Base-by-base conservation (phyloP, 2,888 invertebrate species). In the Lasioglossum pauxillum region DNA sequence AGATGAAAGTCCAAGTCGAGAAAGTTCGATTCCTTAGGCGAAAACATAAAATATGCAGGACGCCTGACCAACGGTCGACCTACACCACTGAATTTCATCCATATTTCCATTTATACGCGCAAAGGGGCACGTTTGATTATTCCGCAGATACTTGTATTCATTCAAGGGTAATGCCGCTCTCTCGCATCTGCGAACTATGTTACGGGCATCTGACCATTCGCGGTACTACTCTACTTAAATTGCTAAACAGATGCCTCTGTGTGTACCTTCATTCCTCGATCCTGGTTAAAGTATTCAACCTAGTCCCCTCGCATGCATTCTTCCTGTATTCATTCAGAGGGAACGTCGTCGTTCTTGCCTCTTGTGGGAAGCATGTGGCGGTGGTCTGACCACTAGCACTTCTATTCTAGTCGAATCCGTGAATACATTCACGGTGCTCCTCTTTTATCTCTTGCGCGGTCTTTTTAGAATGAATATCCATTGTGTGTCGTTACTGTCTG, bases 211-310 rank as follows among this genome's bases (percentile, higher is more conserved):
- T 69, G 38, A 69, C 69, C 69, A 23, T 12, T 69, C 38, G 69
- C 35, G 0, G 23, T 38, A 23, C 69, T 41, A 38, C 23, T 38
- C 71, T n/a, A 72, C 41, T 72, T 44, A 72, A 44, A 72, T 72
- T 44, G 41, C 71, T 72, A 72, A 72, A 72, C n/a, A 69, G 69
- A 44, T 72, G 27, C 71, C 27, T n/a, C n/a, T 72, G 10, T n/a
- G 14, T 14, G 23, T 44, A 27, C 8, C 19, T 46, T 31, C 14
- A 5, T 46, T 73, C 44, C 31, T 14, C 31, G 49, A 31, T 31
- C 19, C 19, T 27, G 23, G n/a, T 8, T 5, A 8, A 31, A 12
- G 46, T 46, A 73, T 73, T 35, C 73, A 49, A 31, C 27, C 23
- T 19, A 19, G 49, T 49, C 31, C 27, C 12, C 31, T 49, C 41